Percentiles rank a stretch among this genome's conserved stretches.
These are phyloP conservation scores for Paelopatides confundens DNA, from an alignment of 53 echinoderm and acorn worm species.

Conservation along the genomic window DNA sequence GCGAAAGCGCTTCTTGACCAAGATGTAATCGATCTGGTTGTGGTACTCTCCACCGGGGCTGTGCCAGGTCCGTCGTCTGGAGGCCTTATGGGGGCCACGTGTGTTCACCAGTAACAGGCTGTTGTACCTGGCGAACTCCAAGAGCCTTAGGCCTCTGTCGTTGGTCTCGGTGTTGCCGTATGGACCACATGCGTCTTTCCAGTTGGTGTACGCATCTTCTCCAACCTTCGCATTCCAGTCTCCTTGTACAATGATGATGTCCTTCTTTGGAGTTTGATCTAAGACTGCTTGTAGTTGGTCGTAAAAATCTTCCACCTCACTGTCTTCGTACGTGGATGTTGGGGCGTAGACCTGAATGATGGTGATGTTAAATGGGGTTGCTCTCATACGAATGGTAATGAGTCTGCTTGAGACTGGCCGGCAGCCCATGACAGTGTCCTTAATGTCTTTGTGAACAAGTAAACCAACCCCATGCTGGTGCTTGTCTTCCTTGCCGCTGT, in stretches of 20 bases:
- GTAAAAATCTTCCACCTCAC: slow-evolving; percentile 53
- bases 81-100: slow-evolving; percentile 52
- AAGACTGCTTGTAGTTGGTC: slow-evolving; percentile 48
- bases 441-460: slow-evolving; percentile 52
- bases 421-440: slow-evolving; percentile 43
- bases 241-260: slow-evolving; percentile 61
- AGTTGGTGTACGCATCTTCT: slow-evolving; percentile 33
- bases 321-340: slow-evolving; percentile 46
- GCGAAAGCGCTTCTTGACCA: slow-evolving; percentile 49
- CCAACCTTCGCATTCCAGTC: slow-evolving; percentile 73
- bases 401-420: slow-evolving; percentile 54
- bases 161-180: slow-evolving; percentile 36
- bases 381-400: slow-evolving; percentile 49
- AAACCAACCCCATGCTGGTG: slow-evolving; percentile 65
- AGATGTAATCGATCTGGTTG: slow-evolving; percentile 71
- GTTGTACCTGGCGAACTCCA: slow-evolving; percentile 46
- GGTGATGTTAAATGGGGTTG: slow-evolving; percentile 70
- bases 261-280: slow-evolving; percentile 57
- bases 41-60: slow-evolving; percentile 33
- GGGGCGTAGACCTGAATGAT: slow-evolving; percentile 65
- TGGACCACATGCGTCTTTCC: slow-evolving; percentile 37
- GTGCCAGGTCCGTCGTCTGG: slow-evolving; percentile 57
- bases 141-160: slow-evolving; percentile 53
- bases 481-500: slow-evolving; percentile 51
- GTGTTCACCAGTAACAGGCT: slow-evolving; percentile 54